Conservation (phyloP, 2,113 vertebrate genomes). For the Amphilophus citrinellus region DNA sequence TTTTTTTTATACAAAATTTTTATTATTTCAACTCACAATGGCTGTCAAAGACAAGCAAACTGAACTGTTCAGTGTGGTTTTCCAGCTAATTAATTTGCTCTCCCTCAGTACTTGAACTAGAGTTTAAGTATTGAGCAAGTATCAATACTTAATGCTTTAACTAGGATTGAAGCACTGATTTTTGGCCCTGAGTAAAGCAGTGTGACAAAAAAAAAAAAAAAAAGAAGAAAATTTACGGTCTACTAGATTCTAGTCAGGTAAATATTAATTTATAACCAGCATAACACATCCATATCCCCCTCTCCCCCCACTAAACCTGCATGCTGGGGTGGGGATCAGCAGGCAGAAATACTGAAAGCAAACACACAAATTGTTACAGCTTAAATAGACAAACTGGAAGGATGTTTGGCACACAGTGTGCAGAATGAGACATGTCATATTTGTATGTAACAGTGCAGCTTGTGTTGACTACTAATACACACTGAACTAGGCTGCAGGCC, state of each 20-base stretch:
- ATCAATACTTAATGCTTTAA: neutral
- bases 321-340: neutral
- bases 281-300: neutral
- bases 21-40: neutral
- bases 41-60: neutral
- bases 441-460: neutral
- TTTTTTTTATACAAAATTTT: neutral
- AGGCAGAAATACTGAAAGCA: neutral
- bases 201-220: too few relatives aligned
- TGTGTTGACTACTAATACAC: neutral
- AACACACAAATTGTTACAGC: too few relatives aligned
- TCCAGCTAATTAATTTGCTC: neutral
- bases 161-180: too few relatives aligned
- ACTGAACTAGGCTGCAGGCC: neutral
- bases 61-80: neutral
- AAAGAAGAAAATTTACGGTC: too few relatives aligned
- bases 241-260: too few relatives aligned
- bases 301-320: too few relatives aligned
- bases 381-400: too few relatives aligned
- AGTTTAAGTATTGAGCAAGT: neutral
- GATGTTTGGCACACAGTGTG: neutral
- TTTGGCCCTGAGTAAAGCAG: too few relatives aligned
- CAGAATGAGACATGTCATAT: neutral
- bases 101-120: neutral
- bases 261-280: neutral